Base-by-base conservation (phyloP, 2,113 vertebrate genomes). In the Hyla sarda region DNA sequence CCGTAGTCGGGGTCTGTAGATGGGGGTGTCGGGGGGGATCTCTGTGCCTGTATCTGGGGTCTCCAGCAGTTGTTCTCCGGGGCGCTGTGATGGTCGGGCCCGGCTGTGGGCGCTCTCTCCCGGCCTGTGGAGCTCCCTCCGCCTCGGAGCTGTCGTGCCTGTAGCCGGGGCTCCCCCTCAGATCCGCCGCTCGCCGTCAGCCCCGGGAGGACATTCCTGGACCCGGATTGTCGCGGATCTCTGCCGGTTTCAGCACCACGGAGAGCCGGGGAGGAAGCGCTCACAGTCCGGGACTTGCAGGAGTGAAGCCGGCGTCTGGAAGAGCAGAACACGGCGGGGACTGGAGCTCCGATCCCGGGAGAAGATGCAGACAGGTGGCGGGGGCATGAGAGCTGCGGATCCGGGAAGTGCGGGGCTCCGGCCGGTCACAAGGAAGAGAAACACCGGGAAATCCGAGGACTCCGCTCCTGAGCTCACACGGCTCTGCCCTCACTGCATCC, bases 401-500 rank as follows among this genome's bases (percentile, higher is more conserved):
- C 45, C 60, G 34, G 28, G 34, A 67, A 37, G 65, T 23, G 45
- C 5, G 25, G 41, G 45, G 14, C 16, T 13, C 41, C 67, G 28
- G 45, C 65, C 65, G 81, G 28, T 50, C 41, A 71, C 41, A 34
- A 14, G 28, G 17, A 30, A 48, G 41, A 5, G 65, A 1, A 52
- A n/a, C 21, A 32, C 5, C 41, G 62, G 65, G 58, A 28, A 13
- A 65, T 30, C 60, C 28, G 25, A 9, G 1, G 37, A 21, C 10
- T 82, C 82, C 50, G 7, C 11, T n/a, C 21, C 69, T 41, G 82
- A 74, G 82, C 82, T 47, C 71, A 62, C 50, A 56, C 71, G n/a
- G 82, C 82, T 75, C 82, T 83, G 82, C 83, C 72, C 83, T 78
- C 58, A 69, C 83, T 69, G 83, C 83, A 76, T 52, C 83, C 72